Evolutionary conservation across 2,113 vertebrate genomes (phyloP), one percentile per base, ranked within the genome.

Genomic region (Actenoides hombroni): DNA sequence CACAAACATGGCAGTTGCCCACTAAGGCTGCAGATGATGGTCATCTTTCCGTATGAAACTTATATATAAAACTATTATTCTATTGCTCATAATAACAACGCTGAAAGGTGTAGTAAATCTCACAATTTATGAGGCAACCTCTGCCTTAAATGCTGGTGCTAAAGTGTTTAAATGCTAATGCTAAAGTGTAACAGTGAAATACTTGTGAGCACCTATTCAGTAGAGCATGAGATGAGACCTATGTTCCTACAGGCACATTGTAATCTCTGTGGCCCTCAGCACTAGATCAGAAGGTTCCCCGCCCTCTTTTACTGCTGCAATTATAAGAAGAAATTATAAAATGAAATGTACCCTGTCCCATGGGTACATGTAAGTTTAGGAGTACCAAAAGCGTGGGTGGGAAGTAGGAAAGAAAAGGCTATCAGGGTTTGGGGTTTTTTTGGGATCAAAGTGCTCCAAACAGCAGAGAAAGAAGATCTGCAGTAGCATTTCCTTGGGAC

Each of bases 1-100:
- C n/a, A 26, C 15, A 78, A 21, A 48, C 29, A 44, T 2, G 31
- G 25, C 9, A 9, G 4, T 4, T 63, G 29, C 13, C 9, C 33
- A 23, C 6, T 8, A 60, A 83, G 21, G 37, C 21, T 21, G 13
- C 14, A 70, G 31, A 14, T 7, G 16, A 42, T 17, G 10, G 40
- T 13, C 54, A 61, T 16, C 21, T 28, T 81, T 70, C 60, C 63
- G 17, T 14, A 64, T 10, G 19, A 75, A 42, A 74, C 51, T 24
- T 5, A 44, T 3, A 44, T 0, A 46, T 42, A 37, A 56, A 25
- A 39, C 8, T 13, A 65, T 3, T 11, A 42, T 8, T 13, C 21
- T 48, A 8, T 37, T 35, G 13, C 48, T 84, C 23, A 33, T 24
- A 42, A n/a, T 4, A 24, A 46, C 23, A 26, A 3, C 12, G 28